Conservation (phyloP, 2,113 vertebrate species). For the Paedocypris sp. region DNA sequence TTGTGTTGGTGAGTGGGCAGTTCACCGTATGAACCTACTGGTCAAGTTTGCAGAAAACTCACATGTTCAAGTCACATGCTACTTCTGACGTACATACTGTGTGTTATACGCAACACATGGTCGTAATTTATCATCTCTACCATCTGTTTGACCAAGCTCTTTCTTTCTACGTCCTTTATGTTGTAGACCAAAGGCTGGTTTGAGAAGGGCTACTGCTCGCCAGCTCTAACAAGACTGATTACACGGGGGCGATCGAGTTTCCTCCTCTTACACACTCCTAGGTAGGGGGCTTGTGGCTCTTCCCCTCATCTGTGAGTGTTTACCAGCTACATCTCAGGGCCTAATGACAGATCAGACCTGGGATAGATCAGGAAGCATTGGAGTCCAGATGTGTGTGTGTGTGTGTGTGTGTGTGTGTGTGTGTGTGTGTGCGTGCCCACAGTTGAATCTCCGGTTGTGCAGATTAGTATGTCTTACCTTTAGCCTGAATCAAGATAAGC, state of each 20-base stretch:
- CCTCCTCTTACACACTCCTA: constrained; percentile 7
- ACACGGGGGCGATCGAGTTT: constrained; percentile 49
- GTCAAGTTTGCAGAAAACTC: too few species aligned
- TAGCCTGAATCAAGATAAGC: too few species aligned
- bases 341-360: constrained; percentile 13
- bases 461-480: too few species aligned
- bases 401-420: background rate
- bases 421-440: background rate
- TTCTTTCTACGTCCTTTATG: constrained; percentile 34
- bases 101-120: too few species aligned
- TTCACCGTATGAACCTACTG: too few species aligned
- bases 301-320: constrained; percentile 15
- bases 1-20: too few species aligned
- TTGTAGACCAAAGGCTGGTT: constrained; percentile 37
- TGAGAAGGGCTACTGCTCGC: constrained; percentile 29
- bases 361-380: background rate
- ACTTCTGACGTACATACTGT: too few species aligned
- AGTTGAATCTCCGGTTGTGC: too few species aligned
- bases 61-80: too few species aligned
- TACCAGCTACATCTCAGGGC: constrained; percentile 6
- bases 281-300: constrained; percentile 4
- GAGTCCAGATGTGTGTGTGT: constrained; percentile 7
- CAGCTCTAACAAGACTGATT: constrained; percentile 51
- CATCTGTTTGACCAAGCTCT: constrained; percentile 54
- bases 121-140: constrained; percentile 44